Percentiles rank a stretch among this genome's conserved stretches.
phyloP scores from a whole-genome alignment of 2,888 invertebrate genomes.

The Hydropsyche betteni region DNA sequence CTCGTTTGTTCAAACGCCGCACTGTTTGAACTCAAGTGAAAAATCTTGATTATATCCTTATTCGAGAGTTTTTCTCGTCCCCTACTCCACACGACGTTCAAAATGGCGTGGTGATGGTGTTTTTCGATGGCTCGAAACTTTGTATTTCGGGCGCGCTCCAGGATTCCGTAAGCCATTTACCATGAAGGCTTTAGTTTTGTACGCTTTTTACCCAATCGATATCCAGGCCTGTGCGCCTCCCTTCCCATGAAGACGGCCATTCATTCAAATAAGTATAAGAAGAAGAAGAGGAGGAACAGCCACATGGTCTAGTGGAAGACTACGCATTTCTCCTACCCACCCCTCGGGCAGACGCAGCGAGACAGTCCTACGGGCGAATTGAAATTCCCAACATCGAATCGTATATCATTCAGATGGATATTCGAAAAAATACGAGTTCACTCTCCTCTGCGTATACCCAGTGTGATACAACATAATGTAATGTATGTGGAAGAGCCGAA shows the following conservation, averaged over 20 bases:
- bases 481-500: no score
- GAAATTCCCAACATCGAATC: constrained; percentile 26
- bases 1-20: not conserved
- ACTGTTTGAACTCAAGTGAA: not conserved
- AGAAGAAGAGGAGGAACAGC: constrained; percentile 18
- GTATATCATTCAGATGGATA: constrained; percentile 27
- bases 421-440: constrained; percentile 15
- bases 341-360: not conserved
- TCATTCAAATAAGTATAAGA: constrained; percentile 47
- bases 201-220: not conserved
- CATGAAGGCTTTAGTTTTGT: constrained; percentile 38
- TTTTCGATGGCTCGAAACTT: constrained; percentile 20
- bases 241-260: constrained; percentile 44
- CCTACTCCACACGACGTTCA: not conserved
- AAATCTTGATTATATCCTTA: constrained; percentile 17
- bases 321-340: constrained; percentile 15
- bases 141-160: constrained; percentile 27
- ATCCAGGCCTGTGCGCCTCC: constrained; percentile 36
- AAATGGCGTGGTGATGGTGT: constrained; percentile 25
- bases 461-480: no score
- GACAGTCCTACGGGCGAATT: constrained; percentile 27
- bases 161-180: constrained; percentile 37
- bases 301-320: constrained; percentile 30
- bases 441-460: no score
- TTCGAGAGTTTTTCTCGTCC: not conserved